A percentile compares a stretch with the other conserved stretches of the same genome.
phyloP scores from a whole-genome alignment of 2,888 invertebrate genomes.

The Leptinotarsa juncta region DNA sequence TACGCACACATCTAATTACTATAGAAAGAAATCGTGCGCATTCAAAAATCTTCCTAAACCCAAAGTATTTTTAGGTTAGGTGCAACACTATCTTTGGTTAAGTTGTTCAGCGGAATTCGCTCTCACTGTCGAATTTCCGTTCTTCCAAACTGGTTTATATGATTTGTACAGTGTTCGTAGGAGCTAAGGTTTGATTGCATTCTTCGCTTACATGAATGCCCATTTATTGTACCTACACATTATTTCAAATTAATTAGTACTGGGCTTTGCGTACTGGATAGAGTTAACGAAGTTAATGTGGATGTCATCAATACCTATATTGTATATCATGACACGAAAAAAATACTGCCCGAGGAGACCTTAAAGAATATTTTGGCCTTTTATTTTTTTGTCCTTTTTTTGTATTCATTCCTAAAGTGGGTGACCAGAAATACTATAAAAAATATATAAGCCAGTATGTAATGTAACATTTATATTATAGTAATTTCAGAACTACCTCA shows the following conservation, averaged over 20 bases:
- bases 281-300: no score
- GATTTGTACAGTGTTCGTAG: conserved; percentile 12
- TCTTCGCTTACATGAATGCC: not conserved
- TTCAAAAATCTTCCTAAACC: not conserved
- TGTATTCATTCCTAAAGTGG: no score
- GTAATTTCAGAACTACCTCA: no score
- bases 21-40: not conserved
- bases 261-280: not conserved
- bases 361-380: no score
- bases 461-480: no score
- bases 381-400: no score
- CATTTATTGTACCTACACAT: not conserved
- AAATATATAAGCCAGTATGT: no score
- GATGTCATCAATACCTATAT: no score
- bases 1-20: no score
- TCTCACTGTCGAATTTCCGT: conserved; percentile 26
- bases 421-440: no score
- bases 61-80: conserved; percentile 8
- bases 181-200: not conserved
- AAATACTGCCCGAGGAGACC: no score
- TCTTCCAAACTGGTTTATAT: conserved; percentile 16
- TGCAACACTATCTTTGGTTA: not conserved
- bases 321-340: no score
- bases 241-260: not conserved
- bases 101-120: not conserved